Evolutionary conservation across 35 echinoderm and acorn worm genomes (phyloP).

Genomic region (Chiridota heheva): DNA sequence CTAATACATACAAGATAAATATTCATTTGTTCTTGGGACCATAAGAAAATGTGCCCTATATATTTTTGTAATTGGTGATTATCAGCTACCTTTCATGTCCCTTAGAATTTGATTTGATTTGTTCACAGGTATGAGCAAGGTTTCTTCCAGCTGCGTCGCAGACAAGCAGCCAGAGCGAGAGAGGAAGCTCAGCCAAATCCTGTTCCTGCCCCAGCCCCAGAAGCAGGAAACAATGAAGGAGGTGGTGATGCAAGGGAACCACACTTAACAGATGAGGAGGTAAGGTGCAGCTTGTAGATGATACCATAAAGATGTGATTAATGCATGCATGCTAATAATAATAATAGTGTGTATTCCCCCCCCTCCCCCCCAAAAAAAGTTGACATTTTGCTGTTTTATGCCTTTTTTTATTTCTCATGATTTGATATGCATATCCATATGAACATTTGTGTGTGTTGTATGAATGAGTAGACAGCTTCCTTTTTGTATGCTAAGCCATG

Average conservation of each 20-base stretch:
- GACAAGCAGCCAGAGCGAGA: constrained; percentile 12
- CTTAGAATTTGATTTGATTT: neutral
- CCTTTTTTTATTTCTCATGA: no score
- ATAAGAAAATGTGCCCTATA: neutral
- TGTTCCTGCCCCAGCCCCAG: neutral
- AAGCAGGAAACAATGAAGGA: neutral
- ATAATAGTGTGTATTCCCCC: neutral
- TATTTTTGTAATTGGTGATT: neutral
- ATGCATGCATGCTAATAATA: constrained; percentile 1
- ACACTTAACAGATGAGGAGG: neutral
- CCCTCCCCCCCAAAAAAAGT: no score
- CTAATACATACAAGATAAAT: no score
- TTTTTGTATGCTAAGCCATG: no score
- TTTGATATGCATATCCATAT: no score
- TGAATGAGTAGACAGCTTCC: no score
- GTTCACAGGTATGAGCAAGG: constrained; percentile 39
- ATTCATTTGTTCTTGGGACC: neutral
- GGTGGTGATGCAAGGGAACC: neutral
- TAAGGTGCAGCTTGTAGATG: neutral
- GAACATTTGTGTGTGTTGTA: no score
- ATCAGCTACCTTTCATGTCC: neutral
- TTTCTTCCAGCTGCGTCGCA: constrained; percentile 7
- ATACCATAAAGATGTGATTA: neutral
- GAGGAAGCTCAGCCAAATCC: neutral
- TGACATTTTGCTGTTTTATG: no score